Percentiles rank a stretch among this genome's conserved stretches.
Conservation (phyloP, 2,113 vertebrate genomes). For the Ifrita kowaldi region DNA sequence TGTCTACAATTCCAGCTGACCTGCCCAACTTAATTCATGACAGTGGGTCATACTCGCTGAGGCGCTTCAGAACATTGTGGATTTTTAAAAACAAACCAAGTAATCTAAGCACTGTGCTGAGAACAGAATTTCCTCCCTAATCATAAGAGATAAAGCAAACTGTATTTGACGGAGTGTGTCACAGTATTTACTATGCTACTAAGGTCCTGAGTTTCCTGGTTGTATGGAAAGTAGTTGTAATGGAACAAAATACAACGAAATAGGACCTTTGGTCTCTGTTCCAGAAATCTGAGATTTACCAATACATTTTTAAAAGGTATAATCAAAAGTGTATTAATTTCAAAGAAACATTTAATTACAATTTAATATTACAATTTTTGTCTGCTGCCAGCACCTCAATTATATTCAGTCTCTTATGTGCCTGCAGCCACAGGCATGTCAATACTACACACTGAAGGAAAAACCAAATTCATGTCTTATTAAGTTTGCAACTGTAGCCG, state of each 20-base stretch:
- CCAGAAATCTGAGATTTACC: slow-evolving; percentile 6
- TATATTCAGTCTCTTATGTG: slow-evolving; percentile 39
- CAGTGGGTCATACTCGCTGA: neutral
- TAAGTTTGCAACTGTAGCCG: slow-evolving; percentile 69
- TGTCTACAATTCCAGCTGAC: neutral
- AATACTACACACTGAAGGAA: slow-evolving; percentile 59
- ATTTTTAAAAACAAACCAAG: neutral
- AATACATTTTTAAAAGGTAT: neutral
- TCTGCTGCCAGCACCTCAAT: slow-evolving; percentile 54
- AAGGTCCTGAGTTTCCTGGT: neutral
- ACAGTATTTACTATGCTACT: neutral
- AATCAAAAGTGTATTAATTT: slow-evolving; percentile 53
- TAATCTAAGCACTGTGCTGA: neutral
- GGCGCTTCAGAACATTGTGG: neutral
- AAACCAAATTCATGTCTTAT: slow-evolving; percentile 49
- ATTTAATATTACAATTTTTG: neutral
- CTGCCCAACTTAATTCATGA: neutral
- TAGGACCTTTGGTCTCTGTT: slow-evolving; percentile 23
- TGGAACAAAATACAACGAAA: slow-evolving; percentile 12
- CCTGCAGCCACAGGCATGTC: slow-evolving; percentile 72
- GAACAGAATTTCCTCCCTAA: neutral
- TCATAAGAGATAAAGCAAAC: neutral
- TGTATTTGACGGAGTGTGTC: neutral
- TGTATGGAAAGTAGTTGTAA: neutral
- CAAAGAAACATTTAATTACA: slow-evolving; percentile 46